Evolutionary conservation across 2,113 vertebrate species (phyloP), one percentile per base, ranked within the genome.

Genomic region (Podiceps cristatus): DNA sequence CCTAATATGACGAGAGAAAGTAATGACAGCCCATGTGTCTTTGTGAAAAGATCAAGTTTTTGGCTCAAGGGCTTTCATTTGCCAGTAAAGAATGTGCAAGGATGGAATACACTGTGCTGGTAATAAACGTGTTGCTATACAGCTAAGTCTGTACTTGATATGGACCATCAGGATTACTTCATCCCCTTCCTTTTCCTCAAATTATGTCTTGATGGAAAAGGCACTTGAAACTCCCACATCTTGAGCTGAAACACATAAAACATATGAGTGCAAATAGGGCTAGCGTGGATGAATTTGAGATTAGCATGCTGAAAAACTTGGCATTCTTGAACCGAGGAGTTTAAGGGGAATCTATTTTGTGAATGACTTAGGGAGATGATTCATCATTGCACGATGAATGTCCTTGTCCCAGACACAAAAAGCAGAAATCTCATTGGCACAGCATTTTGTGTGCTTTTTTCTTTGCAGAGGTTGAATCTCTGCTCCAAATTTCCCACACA

Each of bases 331-430:
- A 44, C 78, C 5, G 4, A 76, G 55, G 31, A 81, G 27, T 92
- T 93, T 74, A 84, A 92, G 73, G 40, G 47, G 55, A 66, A 37
- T 82, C 59, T 85, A 8, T 78, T 88, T 90, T 81, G 72, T 87
- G 79, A 86, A 86, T 78, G 44, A 83, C 50, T 92, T 83, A 31
- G 55, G 71, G 86, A 84, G 59, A 33, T 96, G 93, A 97, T 89
- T 96, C 78, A 74, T 75, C 58, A 40, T 33, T 68, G 64, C 37
- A 37, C 92, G 94, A 94, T 87, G 42, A 83, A 82, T 58, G 35
- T 63, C 53, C 50, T 27, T 76, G 60, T 93, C 75, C 59, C 49
- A 86, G 69, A 81, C 18, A 55, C 10, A 78, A 90, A 87, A 94
- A 92, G 50, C 37, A 45, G 86, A 93, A 84, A 84, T 86, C 18